Evolutionary conservation across 2,888 invertebrate species (phyloP), one percentile per base, ranked within the genome.

Genomic region (Marronus borbonicus): DNA sequence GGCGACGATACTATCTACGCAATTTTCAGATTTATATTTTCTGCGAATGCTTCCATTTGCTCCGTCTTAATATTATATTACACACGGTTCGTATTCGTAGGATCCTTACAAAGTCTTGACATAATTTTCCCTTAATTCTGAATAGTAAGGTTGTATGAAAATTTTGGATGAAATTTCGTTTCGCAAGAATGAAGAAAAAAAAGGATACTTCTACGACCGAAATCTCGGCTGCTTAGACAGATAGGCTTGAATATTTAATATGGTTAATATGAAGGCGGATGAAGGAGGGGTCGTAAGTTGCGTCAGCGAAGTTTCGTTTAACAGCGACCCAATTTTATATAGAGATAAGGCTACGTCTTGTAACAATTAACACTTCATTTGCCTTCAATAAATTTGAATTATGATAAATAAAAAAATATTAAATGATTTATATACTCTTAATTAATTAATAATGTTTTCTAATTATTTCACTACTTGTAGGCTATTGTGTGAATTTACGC

Each of bases 241-340:
- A 76, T 68, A 68, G 76, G 65, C 68, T 28, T 76, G 76, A 76
- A 76, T 76, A 76, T 76, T 68, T 76, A 76, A 76, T 68, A 20
- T 55, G 49, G 55, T 68, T 76, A 76, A 76, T 76, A 64, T 76
- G 39, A 68, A 66, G 58, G 68, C 58, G 55, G 24, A 68, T 58
- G 65, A 52, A 44, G 39, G 44, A 58, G 36, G 50, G 66, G 66
- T 36, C 62, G 44, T 39, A 76, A 68, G 66, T 76, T 76, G 39
- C 76, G 76, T 74, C 72, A 74, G 72, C 72, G n/a, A 60, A 74
- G 60, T 49, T 44, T 49, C 60, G 49, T 60, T 74, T 74, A 44
- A 60, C 49, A 74, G 49, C 20, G 72, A 74, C 39, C 60, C 60
- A 62, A 74, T 62, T 74, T 74, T 62, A 44, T 60, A 60, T 74